Percentiles rank a stretch among this genome's conserved stretches.
These are phyloP conservation scores for Notoglanidium macrostoma DNA, from an alignment of 2,797 vertebrate species.

Conservation along the genomic window DNA sequence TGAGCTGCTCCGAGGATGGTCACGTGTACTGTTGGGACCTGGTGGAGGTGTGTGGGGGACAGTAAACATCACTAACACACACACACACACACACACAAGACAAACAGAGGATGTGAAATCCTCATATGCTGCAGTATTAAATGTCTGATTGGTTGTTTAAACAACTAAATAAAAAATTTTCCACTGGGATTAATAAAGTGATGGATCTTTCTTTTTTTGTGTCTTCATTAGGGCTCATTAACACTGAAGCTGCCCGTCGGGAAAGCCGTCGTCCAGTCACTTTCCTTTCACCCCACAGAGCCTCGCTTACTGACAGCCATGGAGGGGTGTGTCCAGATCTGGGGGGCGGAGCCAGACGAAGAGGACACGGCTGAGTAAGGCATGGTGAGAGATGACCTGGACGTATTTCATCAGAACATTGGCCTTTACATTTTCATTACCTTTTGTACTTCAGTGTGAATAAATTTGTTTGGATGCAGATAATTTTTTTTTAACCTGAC, in stretches of 20 bases:
- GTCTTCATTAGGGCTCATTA: slow-evolving; percentile 77
- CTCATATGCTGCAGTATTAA: background rate
- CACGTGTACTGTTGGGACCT: slow-evolving; percentile 89
- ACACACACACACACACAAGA: background rate
- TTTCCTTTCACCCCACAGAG: slow-evolving; percentile 86
- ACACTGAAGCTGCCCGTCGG: slow-evolving; percentile 80
- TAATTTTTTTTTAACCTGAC: background rate
- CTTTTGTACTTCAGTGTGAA: slow-evolving; percentile 7
- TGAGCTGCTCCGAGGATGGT: slow-evolving; percentile 92
- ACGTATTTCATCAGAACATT: background rate
- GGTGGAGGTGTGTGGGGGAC: slow-evolving; percentile 69
- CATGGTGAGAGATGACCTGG: background rate
- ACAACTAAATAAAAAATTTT: background rate
- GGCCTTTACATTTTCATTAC: background rate
- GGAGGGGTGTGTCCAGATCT: slow-evolving; percentile 83
- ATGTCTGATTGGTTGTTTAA: background rate
- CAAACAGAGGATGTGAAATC: background rate
- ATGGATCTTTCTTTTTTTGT: background rate
- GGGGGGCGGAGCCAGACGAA: slow-evolving; percentile 79
- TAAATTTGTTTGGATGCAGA: background rate
- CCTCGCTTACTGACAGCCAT: slow-evolving; percentile 81
- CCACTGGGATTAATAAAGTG: background rate
- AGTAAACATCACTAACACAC: background rate
- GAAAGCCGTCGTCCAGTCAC: slow-evolving; percentile 82
- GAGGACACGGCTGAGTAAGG: slow-evolving; percentile 32